phyloP scores from a whole-genome alignment of 92 coral and sea anemone species.

The Pocillopora meandrina region DNA sequence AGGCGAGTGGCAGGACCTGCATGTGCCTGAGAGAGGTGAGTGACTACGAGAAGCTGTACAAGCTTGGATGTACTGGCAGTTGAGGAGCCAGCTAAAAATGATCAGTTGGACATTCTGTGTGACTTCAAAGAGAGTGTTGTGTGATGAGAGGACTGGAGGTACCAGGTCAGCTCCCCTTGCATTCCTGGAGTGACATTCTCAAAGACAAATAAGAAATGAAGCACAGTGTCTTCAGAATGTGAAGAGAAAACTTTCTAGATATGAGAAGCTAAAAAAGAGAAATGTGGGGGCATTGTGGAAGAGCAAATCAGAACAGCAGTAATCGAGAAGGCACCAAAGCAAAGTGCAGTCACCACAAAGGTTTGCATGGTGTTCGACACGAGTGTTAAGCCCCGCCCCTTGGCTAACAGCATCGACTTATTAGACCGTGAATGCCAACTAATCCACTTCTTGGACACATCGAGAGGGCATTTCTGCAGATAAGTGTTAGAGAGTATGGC shows the following conservation, averaged over 20 bases:
- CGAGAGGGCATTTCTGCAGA: slow-evolving; percentile 52
- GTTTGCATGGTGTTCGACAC: slow-evolving; percentile 71
- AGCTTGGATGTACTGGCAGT: slow-evolving; percentile 54
- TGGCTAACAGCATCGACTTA: slow-evolving; percentile 45
- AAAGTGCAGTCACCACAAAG: slow-evolving; percentile 43
- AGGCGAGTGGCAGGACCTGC: slow-evolving; percentile 32
- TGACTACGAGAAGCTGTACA: slow-evolving; percentile 42
- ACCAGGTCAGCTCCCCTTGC: slow-evolving; percentile 35
- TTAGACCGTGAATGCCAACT: slow-evolving; percentile 45
- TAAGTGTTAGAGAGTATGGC: slow-evolving; percentile 28
- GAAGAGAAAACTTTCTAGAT: slow-evolving; percentile 29
- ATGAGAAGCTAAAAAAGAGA: slow-evolving; percentile 1
- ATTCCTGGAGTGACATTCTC: slow-evolving; percentile 19
- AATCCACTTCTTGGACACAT: slow-evolving; percentile 46
- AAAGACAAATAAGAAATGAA: slow-evolving; percentile 44
- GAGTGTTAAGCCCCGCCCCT: slow-evolving; percentile 48
- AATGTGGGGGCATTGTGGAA: slow-evolving; percentile 25
- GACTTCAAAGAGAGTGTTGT: slow-evolving; percentile 44
- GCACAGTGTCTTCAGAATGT: slow-evolving; percentile 13
- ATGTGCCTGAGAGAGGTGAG: slow-evolving; percentile 50
- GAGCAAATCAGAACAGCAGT: slow-evolving; percentile 41
- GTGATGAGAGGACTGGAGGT: slow-evolving; percentile 42
- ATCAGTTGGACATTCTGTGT: slow-evolving; percentile 42
- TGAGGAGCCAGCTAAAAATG: slow-evolving; percentile 47
- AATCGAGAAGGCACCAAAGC: slow-evolving; percentile 19